Evolutionary conservation across 2,113 vertebrate species (phyloP).

Genomic region (Psilopsiagon aymara): DNA sequence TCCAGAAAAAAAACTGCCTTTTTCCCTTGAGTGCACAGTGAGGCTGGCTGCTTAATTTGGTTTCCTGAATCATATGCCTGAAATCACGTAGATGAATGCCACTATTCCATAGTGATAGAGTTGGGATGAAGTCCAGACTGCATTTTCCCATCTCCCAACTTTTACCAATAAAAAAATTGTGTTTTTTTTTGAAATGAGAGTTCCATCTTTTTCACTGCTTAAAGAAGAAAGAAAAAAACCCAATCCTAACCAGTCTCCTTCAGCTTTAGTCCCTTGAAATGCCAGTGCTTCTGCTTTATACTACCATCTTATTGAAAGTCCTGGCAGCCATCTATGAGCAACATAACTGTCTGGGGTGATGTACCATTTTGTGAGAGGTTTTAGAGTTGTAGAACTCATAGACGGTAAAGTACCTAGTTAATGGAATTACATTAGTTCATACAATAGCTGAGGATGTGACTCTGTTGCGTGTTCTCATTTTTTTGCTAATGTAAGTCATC

Average conservation of each 20-base stretch:
- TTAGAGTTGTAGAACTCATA: not conserved
- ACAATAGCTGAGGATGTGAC: not conserved
- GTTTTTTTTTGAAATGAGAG: not conserved
- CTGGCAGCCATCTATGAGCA: not conserved
- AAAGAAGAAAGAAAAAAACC: not conserved
- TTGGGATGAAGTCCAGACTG: not conserved
- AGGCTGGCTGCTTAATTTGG: not conserved
- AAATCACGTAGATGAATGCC: not conserved
- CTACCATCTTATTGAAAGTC: not conserved
- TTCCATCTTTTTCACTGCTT: not conserved
- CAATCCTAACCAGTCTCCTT: rapidly evolving
- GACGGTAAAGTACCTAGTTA: not conserved
- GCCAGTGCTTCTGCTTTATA: not conserved
- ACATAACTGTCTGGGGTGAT: not conserved
- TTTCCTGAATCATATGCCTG: not conserved
- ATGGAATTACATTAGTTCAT: not conserved
- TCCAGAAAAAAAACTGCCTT: not conserved
- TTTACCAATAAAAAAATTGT: not conserved
- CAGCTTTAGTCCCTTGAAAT: not conserved
- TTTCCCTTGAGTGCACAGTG: not conserved
- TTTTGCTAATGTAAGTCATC: not conserved
- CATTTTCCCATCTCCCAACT: not conserved
- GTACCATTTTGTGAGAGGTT: not conserved
- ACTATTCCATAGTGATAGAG: not conserved
- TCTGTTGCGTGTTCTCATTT: not conserved